Percentiles rank a stretch among this genome's conserved stretches.
phyloP scores from a whole-genome alignment of 2,113 vertebrate species.

The Coryphaenoides rupestris region DNA sequence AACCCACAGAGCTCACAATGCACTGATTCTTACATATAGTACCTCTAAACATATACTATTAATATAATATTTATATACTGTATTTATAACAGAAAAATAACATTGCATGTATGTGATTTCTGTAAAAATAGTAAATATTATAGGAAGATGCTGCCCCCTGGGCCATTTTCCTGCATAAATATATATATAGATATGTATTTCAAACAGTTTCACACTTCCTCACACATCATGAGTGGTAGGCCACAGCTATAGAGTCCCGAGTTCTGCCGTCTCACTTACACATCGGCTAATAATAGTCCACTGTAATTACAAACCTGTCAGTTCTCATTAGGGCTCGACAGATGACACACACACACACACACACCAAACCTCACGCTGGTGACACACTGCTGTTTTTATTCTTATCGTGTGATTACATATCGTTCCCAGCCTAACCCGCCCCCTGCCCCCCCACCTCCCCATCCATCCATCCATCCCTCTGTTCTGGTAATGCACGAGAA shows the following conservation, averaged over 20 bases:
- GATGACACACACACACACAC: slow-evolving; percentile 50
- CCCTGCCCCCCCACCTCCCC: slow-evolving; percentile 13
- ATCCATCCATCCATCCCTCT: slow-evolving; percentile 13
- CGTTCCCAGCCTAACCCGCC: too few species aligned
- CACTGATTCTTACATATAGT: too few species aligned
- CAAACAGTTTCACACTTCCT: neutral
- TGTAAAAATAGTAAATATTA: neutral
- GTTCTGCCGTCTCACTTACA: slow-evolving; percentile 55
- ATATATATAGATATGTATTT: neutral
- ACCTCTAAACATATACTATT: too few species aligned
- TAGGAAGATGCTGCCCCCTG: neutral
- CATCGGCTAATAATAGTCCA: slow-evolving; percentile 58
- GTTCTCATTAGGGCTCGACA: slow-evolving; percentile 61
- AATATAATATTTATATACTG: too few species aligned
- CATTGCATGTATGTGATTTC: too few species aligned
- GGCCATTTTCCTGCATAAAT: neutral
- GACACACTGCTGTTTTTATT: slow-evolving; percentile 17
- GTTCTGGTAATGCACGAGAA: too few species aligned
- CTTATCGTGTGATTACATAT: too few species aligned
- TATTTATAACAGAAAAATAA: too few species aligned
- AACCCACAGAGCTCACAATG: too few species aligned
- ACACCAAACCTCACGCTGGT: slow-evolving; percentile 47
- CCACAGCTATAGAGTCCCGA: slow-evolving; percentile 30
- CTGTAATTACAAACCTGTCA: slow-evolving; percentile 69
- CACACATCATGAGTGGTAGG: slow-evolving; percentile 1